Percentiles rank a stretch among this genome's conserved stretches.
Conservation (phyloP, 1,140 invertebrate genomes). For the Drosophila paulistorum region DNA sequence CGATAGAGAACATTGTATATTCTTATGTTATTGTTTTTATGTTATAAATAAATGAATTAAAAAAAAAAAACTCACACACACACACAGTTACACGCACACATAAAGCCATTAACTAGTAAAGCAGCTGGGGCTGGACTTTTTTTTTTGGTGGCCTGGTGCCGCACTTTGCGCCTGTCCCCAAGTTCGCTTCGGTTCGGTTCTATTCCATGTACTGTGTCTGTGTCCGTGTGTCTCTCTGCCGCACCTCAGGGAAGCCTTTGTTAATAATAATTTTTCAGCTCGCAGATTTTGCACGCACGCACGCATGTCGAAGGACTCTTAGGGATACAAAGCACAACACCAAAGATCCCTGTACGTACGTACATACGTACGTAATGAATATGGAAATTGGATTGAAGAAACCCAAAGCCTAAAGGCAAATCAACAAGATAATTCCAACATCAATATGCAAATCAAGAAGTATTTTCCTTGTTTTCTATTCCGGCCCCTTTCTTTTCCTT, state of each 20-base stretch:
- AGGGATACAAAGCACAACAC: conserved; percentile 13
- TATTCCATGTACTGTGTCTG: conserved; percentile 15
- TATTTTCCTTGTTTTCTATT: too few relatives aligned
- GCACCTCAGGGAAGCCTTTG: conserved; percentile 66
- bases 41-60: too few relatives aligned
- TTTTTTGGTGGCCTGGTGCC: conserved; percentile 36
- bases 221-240: conserved; percentile 26
- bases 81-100: conserved; percentile 14
- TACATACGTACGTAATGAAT: not conserved
- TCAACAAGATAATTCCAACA: conserved; percentile 5
- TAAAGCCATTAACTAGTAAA: conserved; percentile 58
- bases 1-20: too few relatives aligned
- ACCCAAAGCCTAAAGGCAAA: not conserved
- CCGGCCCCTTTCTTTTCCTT: too few relatives aligned
- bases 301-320: conserved; percentile 32
- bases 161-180: conserved; percentile 70
- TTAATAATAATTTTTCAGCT: conserved; percentile 69
- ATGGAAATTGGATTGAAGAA: conserved; percentile 5
- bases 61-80: conserved; percentile 23
- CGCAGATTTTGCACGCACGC: conserved; percentile 70
- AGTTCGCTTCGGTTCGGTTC: conserved; percentile 34
- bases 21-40: too few relatives aligned
- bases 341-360: not conserved
- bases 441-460: conserved; percentile 1
- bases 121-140: conserved; percentile 23